Evolutionary conservation across 2,888 invertebrate species (phyloP), one percentile per base, ranked within the genome.

Genomic region (Aleiodes testaceus): DNA sequence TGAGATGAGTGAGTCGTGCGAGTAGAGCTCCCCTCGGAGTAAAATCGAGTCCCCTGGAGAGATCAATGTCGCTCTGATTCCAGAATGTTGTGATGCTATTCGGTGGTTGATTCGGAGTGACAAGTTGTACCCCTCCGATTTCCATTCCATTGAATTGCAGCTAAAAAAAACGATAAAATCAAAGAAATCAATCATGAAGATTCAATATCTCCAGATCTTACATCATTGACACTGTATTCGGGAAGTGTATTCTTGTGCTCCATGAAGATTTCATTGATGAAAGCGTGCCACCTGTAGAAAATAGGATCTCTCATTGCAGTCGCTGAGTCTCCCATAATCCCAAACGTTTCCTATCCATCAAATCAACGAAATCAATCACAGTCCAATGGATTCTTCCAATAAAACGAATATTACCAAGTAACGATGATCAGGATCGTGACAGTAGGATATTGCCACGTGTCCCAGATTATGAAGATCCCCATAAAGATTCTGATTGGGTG

Each of bases 241-340:
- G 92, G 88, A 26, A 96, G 88, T 12, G 92, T 92, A 73, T 89
- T 89, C 87, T 96, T 96, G 87, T 93, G 92, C 75, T 92, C 90
- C 78, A 91, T 90, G 90, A 95, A 95, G 36, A 96, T 88, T 78
- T 94, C 92, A 80, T 96, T 94, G 22, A 95, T 89, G 83, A 92
- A 93, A 0, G 93, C 90, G 82, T 96, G 96, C 94, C 94, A 95
- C 83, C 94, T 92, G 88, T 95, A 96, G 89, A 96, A 96, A 16
- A 93, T 88, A 0, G 96, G 95, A 87, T 96, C 96, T 1, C 96
- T 89, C 95, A 96, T 95, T 0, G 95, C 94, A 0, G 95, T 95
- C 0, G 94, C 91, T 0, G 94, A 91, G 82, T 95, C 95, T 0
- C 95, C 95, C 91, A 96, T 95, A 30, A 95, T 93, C 49, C 93